A percentile compares a stretch with the other conserved stretches of the same genome.
phyloP scores from a whole-genome alignment of 2,888 invertebrate genomes.

The Pandemis heparana region DNA sequence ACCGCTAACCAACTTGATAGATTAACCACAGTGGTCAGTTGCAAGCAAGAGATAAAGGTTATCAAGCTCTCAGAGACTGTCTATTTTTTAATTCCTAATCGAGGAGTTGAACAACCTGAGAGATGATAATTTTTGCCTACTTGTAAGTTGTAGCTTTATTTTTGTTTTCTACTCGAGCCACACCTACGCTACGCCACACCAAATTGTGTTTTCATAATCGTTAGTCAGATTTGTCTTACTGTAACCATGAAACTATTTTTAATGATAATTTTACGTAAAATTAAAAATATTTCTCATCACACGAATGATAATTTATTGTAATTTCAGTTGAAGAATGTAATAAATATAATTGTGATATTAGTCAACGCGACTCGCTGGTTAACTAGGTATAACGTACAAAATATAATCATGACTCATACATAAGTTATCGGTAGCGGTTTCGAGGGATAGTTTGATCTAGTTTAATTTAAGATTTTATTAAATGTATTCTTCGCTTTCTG shows the following conservation, averaged over 20 bases:
- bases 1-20: not conserved
- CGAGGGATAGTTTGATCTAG: too few species aligned
- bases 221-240: not conserved
- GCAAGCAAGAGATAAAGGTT: constrained; percentile 34
- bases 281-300: too few species aligned
- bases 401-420: too few species aligned
- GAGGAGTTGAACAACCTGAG: constrained; percentile 6
- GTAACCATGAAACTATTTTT: too few species aligned
- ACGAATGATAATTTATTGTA: too few species aligned
- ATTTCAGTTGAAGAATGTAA: too few species aligned
- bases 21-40: not conserved
- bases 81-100: constrained; percentile 35
- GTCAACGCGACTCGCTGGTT: too few species aligned
- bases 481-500: not conserved
- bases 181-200: not conserved
- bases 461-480: not conserved
- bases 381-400: too few species aligned
- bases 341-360: too few species aligned
- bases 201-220: not conserved
- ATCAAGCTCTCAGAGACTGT: constrained; percentile 25
- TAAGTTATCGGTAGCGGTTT: too few species aligned
- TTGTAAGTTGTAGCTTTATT: not conserved
- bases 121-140: not conserved
- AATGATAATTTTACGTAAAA: too few species aligned
- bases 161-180: not conserved